Conservation (phyloP, 2,888 invertebrate species). For the Rosalia funebris region DNA sequence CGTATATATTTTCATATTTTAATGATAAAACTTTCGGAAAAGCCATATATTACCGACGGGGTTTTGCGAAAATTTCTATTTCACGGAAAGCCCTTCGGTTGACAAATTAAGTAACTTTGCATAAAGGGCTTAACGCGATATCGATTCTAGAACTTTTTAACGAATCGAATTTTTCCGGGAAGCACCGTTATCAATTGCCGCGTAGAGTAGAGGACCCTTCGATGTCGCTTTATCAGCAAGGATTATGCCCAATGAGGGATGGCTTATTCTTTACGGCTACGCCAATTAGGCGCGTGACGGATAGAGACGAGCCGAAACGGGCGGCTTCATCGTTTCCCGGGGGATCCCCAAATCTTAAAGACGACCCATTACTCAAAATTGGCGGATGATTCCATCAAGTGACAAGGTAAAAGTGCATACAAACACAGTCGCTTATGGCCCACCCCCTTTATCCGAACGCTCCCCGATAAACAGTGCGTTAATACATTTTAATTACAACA, state of each 20-base stretch:
- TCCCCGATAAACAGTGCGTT: constrained; percentile 49
- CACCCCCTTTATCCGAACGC: not conserved
- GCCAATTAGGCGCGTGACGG: too few species aligned
- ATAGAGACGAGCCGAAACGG: too few species aligned
- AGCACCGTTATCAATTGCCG: constrained; percentile 43
- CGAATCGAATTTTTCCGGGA: constrained; percentile 40
- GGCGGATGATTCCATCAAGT: too few species aligned
- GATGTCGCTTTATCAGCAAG: constrained; percentile 33
- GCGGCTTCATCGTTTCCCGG: too few species aligned
- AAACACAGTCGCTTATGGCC: too few species aligned
- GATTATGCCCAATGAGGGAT: constrained; percentile 11
- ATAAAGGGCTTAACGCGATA: constrained; percentile 26
- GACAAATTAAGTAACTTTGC: constrained; percentile 38
- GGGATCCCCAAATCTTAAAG: too few species aligned
- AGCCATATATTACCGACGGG: constrained; percentile 22
- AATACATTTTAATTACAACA: constrained; percentile 57
- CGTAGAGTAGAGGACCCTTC: constrained; percentile 20
- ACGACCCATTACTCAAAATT: too few species aligned
- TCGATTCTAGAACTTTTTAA: constrained; percentile 40
- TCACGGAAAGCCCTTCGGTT: constrained; percentile 10
- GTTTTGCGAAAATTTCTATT: constrained; percentile 21
- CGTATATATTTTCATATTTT: constrained; percentile 24
- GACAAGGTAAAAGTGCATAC: too few species aligned
- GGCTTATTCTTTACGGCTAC: constrained; percentile 3
- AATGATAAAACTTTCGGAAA: constrained; percentile 17